phyloP scores from a whole-genome alignment of 2,113 vertebrate genomes.

The Ictidomys tridecemlineatus region DNA sequence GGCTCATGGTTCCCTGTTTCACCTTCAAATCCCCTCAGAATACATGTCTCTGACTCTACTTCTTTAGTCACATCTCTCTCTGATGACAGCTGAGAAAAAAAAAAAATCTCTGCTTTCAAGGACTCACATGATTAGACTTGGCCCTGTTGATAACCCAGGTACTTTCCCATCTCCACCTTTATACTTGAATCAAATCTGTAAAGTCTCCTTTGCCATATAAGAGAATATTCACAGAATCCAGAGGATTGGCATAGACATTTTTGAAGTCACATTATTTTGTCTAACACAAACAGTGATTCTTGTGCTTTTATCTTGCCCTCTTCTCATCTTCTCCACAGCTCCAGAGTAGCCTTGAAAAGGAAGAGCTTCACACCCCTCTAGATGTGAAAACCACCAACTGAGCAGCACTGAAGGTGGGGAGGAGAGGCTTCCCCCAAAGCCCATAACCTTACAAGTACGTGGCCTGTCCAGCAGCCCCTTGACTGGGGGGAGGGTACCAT shows the following conservation, averaged over 20 bases:
- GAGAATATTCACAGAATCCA: not conserved
- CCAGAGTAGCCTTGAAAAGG: not conserved
- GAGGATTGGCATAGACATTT: not conserved
- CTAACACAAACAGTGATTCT: not conserved
- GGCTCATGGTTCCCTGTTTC: not conserved
- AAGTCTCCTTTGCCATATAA: not conserved
- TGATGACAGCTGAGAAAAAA: not conserved
- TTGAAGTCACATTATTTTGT: not conserved
- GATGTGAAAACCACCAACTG: not conserved
- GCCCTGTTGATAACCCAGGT: not conserved
- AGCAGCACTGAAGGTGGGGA: not conserved
- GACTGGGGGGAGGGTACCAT: too few species aligned
- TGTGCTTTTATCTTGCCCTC: not conserved
- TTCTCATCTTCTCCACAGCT: not conserved
- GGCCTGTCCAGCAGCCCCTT: not conserved
- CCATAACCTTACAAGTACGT: not conserved
- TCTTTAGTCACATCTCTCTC: not conserved
- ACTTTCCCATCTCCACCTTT: not conserved
- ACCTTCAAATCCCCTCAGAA: not conserved
- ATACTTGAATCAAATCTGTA: not conserved
- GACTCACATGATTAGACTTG: not conserved
- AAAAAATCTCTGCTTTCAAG: not conserved
- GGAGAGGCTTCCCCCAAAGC: not conserved
- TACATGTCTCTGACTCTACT: not conserved
- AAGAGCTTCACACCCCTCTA: not conserved